Base-by-base conservation (phyloP, 2,888 invertebrate species). In the Lasioglossum morio region DNA sequence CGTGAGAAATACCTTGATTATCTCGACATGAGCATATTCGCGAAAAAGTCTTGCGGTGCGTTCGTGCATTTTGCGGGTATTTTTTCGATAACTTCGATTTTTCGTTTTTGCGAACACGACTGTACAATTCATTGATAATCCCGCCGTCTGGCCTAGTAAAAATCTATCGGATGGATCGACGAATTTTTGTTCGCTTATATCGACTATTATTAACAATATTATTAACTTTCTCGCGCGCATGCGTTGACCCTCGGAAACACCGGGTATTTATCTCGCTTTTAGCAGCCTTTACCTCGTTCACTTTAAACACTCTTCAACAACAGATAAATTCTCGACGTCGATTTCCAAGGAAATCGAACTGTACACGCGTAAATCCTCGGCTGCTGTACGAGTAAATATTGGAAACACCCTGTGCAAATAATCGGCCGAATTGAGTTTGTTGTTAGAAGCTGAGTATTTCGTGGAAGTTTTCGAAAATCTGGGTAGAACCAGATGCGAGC, bases 1-100 rank as follows among this genome's bases (percentile, higher is more conserved):
- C 73, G 79, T 85, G 85, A 90, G 87, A 89, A 88, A 88, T 87
- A 90, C 79, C 63, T 84, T 85, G 82, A 79, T 89, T 85, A 87
- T 83, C 76, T 82, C 72, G 72, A 84, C 78, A 86, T 90, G 86
- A 90, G 86, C 89, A 89, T 85, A 80, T 75, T 80, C 86, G 69
- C 37, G 70, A 70, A 40, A 40, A 85, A 82, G 73, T 79, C 80
- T 80, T 79, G 82, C 84, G 79, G 79, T 89, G 82, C 86, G 63
- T 75, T 81, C 80, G 82, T 81, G 74, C 78, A 83, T 80, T 77
- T 81, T 79, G 69, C 69, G 69, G 69, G 23, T 30, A 16, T 5
- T 63, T 63, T 63, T 72, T 76, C 23, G 73, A 60, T 27, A 30
- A 30, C 34, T 48, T 85, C 73, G 30, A 46, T 70, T 73, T 70